Evolutionary conservation across 2,888 invertebrate genomes (phyloP).

Genomic region (Zhuqinia jingwanae): DNA sequence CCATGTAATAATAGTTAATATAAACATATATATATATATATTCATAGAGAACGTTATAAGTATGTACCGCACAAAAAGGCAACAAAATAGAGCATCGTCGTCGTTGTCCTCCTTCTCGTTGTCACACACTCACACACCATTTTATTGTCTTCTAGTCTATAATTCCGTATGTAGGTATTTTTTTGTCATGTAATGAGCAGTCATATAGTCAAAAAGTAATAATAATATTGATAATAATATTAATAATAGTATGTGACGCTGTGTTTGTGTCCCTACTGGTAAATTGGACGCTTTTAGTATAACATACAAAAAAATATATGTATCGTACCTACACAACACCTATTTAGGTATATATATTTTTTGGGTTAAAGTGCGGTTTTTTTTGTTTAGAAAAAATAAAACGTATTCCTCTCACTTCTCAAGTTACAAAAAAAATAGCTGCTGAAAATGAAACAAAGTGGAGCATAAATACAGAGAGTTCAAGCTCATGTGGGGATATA

Average conservation of each 20-base stretch:
- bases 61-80: constrained; percentile 2
- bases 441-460: constrained; percentile 33
- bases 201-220: constrained; percentile 43
- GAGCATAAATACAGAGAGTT: too few species aligned
- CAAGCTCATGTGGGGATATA: constrained; percentile 18
- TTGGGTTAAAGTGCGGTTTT: constrained; percentile 38
- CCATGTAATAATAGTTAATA: too few species aligned
- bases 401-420: constrained; percentile 24
- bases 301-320: too few species aligned
- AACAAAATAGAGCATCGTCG: not conserved
- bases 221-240: too few species aligned
- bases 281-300: constrained; percentile 39
- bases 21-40: too few species aligned
- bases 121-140: too few species aligned
- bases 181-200: constrained; percentile 24
- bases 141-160: too few species aligned
- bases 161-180: too few species aligned
- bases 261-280: constrained; percentile 16
- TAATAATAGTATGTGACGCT: constrained; percentile 38
- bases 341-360: not conserved
- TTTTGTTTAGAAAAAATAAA: constrained; percentile 16
- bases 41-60: too few species aligned
- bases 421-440: too few species aligned
- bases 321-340: too few species aligned
- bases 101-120: not conserved